These are phyloP conservation scores for Netta rufina DNA, from an alignment of 2,797 vertebrate species.

Conservation along the genomic window DNA sequence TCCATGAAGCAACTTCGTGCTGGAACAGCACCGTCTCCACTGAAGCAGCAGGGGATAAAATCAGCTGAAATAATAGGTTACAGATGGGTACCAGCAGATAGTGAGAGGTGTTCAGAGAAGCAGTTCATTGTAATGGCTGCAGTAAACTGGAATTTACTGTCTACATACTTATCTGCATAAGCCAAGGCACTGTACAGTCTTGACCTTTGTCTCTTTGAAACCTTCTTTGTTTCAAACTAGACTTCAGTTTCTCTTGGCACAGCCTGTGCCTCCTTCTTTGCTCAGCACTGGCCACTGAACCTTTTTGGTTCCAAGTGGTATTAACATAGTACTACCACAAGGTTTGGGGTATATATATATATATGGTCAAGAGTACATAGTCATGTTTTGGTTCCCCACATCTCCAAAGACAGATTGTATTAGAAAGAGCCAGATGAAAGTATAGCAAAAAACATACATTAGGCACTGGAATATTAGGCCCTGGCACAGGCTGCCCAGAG, in stretches of 20 bases:
- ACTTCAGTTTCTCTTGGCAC: background rate
- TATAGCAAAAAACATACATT: background rate
- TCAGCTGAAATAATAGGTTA: background rate
- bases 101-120: conserved; percentile 19
- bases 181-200: background rate
- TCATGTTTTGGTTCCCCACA: background rate
- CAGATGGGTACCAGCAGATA: background rate
- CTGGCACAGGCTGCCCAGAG: no score
- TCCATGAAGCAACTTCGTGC: rapidly evolving
- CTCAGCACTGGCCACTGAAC: background rate
- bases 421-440: background rate
- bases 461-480: no score
- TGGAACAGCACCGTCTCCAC: background rate
- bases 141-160: conserved; percentile 32
- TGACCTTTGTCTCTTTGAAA: background rate
- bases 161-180: background rate
- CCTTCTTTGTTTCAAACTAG: background rate
- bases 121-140: background rate
- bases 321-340: background rate
- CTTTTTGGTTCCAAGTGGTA: background rate
- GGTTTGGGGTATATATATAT: background rate
- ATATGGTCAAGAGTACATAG: background rate
- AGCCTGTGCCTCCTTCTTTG: background rate
- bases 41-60: background rate
- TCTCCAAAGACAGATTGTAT: background rate